These are phyloP conservation scores for Nipponia nippon DNA, from an alignment of 2,113 vertebrate genomes.

Conservation along the genomic window DNA sequence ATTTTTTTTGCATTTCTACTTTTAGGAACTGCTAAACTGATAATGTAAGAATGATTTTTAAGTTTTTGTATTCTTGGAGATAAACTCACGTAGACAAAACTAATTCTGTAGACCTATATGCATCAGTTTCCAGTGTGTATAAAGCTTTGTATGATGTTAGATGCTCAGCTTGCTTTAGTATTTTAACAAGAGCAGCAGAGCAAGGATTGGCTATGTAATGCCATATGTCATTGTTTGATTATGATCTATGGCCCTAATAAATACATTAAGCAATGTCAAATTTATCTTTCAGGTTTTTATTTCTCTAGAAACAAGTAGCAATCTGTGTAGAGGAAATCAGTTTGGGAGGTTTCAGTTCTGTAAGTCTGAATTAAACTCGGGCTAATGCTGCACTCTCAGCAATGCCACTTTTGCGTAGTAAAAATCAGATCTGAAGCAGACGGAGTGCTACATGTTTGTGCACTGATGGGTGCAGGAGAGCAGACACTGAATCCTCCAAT, in stretches of 20 bases:
- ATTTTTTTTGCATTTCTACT: background rate
- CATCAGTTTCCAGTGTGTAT: rapidly evolving
- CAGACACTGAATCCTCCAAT: background rate
- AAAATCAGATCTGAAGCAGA: background rate
- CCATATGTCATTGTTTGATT: background rate
- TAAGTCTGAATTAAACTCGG: background rate
- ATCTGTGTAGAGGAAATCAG: background rate
- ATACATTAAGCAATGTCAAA: background rate
- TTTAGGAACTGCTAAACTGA: background rate
- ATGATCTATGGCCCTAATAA: background rate
- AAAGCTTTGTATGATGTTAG: background rate
- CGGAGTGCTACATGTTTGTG: rapidly evolving
- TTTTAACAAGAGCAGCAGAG: background rate
- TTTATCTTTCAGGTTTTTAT: background rate
- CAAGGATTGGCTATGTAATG: background rate
- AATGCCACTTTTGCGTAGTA: background rate
- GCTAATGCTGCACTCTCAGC: background rate
- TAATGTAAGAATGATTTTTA: background rate
- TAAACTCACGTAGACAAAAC: background rate
- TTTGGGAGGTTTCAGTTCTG: background rate
- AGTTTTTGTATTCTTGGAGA: background rate
- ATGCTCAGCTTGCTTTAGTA: background rate
- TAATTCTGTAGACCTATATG: background rate
- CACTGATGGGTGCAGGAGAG: background rate
- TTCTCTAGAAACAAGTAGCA: background rate